Conservation (phyloP, 1,140 invertebrate species). For the Drosophila melanica region DNA sequence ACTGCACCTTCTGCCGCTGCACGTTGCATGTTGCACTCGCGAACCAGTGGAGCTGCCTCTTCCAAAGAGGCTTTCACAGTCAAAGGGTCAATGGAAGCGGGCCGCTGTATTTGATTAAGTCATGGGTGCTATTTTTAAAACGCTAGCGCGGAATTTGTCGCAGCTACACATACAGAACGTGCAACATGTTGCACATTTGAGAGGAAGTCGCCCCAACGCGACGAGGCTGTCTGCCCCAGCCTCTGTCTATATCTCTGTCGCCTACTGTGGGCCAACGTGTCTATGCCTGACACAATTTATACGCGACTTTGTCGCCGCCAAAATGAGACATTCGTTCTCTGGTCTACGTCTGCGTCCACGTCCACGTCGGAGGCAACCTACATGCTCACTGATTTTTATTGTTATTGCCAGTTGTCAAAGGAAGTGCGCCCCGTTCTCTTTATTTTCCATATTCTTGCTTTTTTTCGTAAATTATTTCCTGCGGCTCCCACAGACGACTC, state of each 20-base stretch:
- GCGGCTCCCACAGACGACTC: conserved; percentile 13
- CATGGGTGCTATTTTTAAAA: conserved; percentile 80
- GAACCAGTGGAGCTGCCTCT: background rate
- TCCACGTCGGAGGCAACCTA: conserved; percentile 53
- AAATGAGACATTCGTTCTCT: conserved; percentile 51
- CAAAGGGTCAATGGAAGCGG: conserved; percentile 69
- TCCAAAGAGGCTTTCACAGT: conserved; percentile 18
- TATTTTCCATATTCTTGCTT: too few relatives aligned
- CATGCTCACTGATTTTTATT: conserved; percentile 79
- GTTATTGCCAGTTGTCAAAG: conserved; percentile 82
- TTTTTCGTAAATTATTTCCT: conserved; percentile 79
- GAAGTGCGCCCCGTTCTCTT: conserved; percentile 54
- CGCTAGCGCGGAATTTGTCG: conserved; percentile 68
- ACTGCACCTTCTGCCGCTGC: conserved; percentile 38
- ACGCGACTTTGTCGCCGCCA: conserved; percentile 43
- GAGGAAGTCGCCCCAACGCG: conserved; percentile 50
- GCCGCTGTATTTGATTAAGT: conserved; percentile 77
- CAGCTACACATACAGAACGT: conserved; percentile 42
- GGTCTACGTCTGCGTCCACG: background rate
- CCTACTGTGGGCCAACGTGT: conserved; percentile 34
- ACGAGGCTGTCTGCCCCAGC: conserved; percentile 17
- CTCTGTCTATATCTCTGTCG: conserved; percentile 14
- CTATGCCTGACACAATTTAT: conserved; percentile 56
- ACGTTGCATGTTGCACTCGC: conserved; percentile 8
- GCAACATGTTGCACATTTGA: conserved; percentile 75